Evolutionary conservation across 2,797 vertebrate species (phyloP), one percentile per base, ranked within the genome.

Genomic region (Coregonus suidteri): DNA sequence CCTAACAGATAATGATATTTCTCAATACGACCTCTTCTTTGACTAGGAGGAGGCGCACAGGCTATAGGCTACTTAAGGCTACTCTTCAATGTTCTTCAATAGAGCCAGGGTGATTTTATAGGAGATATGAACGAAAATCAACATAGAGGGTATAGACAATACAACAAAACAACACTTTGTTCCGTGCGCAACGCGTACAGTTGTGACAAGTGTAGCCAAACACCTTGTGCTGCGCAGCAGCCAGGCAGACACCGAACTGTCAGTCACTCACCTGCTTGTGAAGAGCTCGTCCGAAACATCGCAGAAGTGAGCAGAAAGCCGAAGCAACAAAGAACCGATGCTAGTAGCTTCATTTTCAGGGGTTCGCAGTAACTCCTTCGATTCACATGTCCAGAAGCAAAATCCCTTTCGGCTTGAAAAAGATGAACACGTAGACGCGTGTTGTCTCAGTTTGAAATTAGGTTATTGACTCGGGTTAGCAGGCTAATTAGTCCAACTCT

Each of bases 361-460:
- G 85, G 59, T 64, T 88, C 88, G 67, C 83, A 81, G 84, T 91
- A 93, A 91, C 92, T 90, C 91, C 91, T 91, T 91, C 78, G 86
- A 91, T 93, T 95, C 93, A 95, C 94, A 95, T 95, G 93, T 93
- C 95, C 94, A 92, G 89, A 80, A 81, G 84, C 87, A 87, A 91
- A 89, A 91, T 87, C 89, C 85, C 81, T 84, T 82, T 83, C 83
- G 81, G 82, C 69, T 85, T 82, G 83, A 64, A 79, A 82, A 80
- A 81, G 78, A 83, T 84, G 79, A 74, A 34, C 65, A 75, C 3
- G 41, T 47, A 47, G 9, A 47, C 9, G 83, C 75, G 85, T 85
- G 83, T 79, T 82, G 79, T 77, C 73, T 72, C 86, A 93, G 68
- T 92, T 92, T 81, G 14, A 79, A 69, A 88, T 62, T 62, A 20